phyloP scores from a whole-genome alignment of 2,797 vertebrate species.

The Parotocinclus haroldoi region DNA sequence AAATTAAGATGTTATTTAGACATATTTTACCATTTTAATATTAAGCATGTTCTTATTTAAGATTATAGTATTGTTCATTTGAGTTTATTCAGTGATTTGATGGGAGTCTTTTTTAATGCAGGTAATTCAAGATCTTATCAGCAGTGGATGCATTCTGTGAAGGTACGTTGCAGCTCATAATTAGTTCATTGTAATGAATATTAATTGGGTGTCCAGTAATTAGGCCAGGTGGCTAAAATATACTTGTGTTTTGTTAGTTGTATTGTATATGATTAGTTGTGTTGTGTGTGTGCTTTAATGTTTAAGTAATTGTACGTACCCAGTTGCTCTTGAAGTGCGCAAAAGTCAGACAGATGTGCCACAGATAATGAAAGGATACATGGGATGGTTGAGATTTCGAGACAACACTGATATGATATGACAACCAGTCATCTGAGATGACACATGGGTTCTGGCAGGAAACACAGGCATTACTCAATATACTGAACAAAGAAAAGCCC shows the following conservation, averaged over 20 bases:
- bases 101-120: slow-evolving; percentile 56
- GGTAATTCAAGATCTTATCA: slow-evolving; percentile 90
- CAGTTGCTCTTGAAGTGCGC: slow-evolving; percentile 22
- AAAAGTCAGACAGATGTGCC: slow-evolving; percentile 15
- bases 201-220: slow-evolving; percentile 29
- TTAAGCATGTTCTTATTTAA: too few relatives aligned
- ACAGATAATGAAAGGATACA: slow-evolving; percentile 25
- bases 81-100: not conserved
- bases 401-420: slow-evolving; percentile 74
- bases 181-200: slow-evolving; percentile 38
- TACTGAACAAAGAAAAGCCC: slow-evolving; percentile 63
- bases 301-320: slow-evolving; percentile 34
- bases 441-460: slow-evolving; percentile 77
- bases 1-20: not conserved
- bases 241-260: slow-evolving; percentile 34
- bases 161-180: slow-evolving; percentile 73
- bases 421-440: slow-evolving; percentile 72
- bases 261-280: too few relatives aligned
- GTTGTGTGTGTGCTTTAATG: slow-evolving; percentile 1
- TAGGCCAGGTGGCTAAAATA: slow-evolving; percentile 4
- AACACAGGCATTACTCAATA: slow-evolving; percentile 69
- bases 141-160: slow-evolving; percentile 85
- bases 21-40: too few relatives aligned
- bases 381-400: slow-evolving; percentile 66
- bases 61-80: too few relatives aligned